A percentile compares a stretch with the other conserved stretches of the same genome.
These are phyloP conservation scores for Phania funesta DNA, from an alignment of 2,888 invertebrate genomes.

Conservation along the genomic window DNA sequence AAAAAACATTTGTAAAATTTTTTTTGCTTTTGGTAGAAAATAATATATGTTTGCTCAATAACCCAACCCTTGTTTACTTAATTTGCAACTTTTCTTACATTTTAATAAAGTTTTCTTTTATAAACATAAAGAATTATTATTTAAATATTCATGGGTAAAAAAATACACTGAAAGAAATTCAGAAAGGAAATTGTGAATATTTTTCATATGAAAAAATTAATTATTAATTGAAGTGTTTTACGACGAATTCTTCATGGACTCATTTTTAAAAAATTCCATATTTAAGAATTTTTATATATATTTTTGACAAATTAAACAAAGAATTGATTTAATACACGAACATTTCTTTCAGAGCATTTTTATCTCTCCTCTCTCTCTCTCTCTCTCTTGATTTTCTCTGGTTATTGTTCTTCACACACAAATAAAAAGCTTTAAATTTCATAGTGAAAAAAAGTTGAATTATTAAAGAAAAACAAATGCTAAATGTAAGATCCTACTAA, in stretches of 20 bases:
- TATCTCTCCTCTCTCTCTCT: neutral
- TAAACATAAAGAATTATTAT: neutral
- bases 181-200: too few relatives aligned
- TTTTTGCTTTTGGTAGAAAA: neutral
- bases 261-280: too few relatives aligned
- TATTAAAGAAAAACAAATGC: neutral
- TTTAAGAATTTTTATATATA: too few relatives aligned
- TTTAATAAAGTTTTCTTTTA: neutral
- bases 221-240: too few relatives aligned
- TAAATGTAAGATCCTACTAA: conserved; percentile 29
- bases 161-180: neutral
- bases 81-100: neutral
- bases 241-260: too few relatives aligned
- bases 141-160: neutral
- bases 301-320: too few relatives aligned
- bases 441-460: neutral
- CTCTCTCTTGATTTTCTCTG: neutral
- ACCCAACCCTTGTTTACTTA: neutral
- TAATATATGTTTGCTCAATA: neutral
- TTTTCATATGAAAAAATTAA: too few relatives aligned
- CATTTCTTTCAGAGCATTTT: neutral
- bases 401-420: neutral
- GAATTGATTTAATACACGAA: neutral
- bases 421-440: conserved; percentile 34
- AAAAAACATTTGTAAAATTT: neutral